phyloP scores from a whole-genome alignment of 2,113 vertebrate genomes.

The Podarcis muralis region DNA sequence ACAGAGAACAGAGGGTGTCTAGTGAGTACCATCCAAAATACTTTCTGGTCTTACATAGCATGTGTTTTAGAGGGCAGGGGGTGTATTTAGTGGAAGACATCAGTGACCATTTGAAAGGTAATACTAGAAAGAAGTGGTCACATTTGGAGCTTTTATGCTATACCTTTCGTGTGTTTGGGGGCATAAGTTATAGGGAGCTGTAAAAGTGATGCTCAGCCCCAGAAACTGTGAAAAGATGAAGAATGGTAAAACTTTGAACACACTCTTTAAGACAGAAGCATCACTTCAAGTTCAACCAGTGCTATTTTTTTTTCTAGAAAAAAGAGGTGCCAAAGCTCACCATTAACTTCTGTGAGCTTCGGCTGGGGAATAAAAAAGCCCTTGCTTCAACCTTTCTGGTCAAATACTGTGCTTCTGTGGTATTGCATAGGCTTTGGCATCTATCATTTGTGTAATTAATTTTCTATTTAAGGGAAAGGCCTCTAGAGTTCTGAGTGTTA shows the following conservation, averaged over 20 bases:
- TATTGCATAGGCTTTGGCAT: background rate
- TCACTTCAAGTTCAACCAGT: background rate
- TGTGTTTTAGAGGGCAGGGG: background rate
- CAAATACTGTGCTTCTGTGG: background rate
- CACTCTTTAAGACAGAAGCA: background rate
- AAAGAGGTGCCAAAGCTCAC: no score
- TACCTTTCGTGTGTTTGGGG: background rate
- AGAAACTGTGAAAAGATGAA: background rate
- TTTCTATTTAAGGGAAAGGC: background rate
- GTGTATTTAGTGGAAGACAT: background rate
- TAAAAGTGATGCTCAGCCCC: background rate
- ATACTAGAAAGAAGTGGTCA: background rate
- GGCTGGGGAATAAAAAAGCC: background rate
- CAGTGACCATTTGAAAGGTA: background rate
- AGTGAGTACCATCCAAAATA: background rate
- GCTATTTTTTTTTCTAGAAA: background rate
- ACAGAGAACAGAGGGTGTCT: background rate
- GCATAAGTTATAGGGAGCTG: no score
- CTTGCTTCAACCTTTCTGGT: background rate
- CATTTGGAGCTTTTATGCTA: background rate
- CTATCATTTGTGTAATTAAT: background rate
- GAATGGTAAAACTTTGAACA: background rate
- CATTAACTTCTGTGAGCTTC: no score
- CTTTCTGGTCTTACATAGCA: background rate
- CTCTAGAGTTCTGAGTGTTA: constrained; percentile 2